These are phyloP conservation scores for Caligus rogercresseyi DNA, from an alignment of 1,140 invertebrate genomes.

Conservation along the genomic window DNA sequence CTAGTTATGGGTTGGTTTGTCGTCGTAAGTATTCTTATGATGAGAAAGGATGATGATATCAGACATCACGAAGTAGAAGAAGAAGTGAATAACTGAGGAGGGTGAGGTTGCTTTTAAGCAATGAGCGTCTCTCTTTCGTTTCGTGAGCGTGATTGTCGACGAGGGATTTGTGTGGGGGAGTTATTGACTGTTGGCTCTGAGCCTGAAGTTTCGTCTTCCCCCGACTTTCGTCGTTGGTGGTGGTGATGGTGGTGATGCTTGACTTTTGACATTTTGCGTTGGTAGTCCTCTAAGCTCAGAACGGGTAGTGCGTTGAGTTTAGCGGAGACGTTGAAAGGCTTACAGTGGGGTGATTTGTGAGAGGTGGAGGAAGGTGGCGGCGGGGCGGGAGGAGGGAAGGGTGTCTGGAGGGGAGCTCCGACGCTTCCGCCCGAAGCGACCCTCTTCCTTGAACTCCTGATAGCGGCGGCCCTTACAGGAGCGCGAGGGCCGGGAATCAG, in stretches of 20 bases:
- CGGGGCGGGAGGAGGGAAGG: not conserved
- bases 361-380: not conserved
- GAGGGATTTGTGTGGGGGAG: too few relatives aligned
- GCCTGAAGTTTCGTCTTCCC: not conserved
- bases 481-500: not conserved
- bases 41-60: too few relatives aligned
- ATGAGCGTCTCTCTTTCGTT: not conserved
- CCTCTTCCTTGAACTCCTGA: slow-evolving; percentile 9
- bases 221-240: not conserved
- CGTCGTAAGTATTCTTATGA: too few relatives aligned
- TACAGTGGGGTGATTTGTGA: not conserved
- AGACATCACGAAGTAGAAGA: too few relatives aligned
- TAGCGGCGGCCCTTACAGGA: slow-evolving; percentile 8
- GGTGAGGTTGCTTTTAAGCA: not conserved
- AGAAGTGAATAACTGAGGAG: too few relatives aligned
- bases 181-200: too few relatives aligned
- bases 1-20: too few relatives aligned
- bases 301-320: slow-evolving; percentile 6
- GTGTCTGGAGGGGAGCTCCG: not conserved
- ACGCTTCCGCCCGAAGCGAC: slow-evolving; percentile 1
- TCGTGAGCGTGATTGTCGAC: not conserved
- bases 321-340: slow-evolving; percentile 8
- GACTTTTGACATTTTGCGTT: slow-evolving; percentile 4
- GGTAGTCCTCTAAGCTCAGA: slow-evolving; percentile 3
- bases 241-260: not conserved